Base-by-base conservation (phyloP, 2,888 invertebrate species). In the Romanomermis culicivorax region DNA sequence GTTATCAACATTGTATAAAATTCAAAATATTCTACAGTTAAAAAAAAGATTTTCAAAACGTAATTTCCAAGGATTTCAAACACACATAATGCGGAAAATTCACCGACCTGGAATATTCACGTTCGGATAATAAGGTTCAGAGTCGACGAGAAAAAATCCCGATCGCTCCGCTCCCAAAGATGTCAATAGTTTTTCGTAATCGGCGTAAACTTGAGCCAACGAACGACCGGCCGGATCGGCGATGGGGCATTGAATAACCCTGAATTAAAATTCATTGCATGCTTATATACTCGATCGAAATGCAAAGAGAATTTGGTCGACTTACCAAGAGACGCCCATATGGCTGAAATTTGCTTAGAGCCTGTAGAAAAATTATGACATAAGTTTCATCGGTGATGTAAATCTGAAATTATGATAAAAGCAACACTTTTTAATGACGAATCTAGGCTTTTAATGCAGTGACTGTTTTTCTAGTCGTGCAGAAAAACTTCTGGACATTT, bases 261-360 rank as follows among this genome's bases (percentile, higher is more conserved):
- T 45, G 47, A 45, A 45, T n/a, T 7, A 7, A 23, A 23, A 45
- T 45, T 45, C 11, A 11, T 45, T 11, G 11, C n/a, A 45, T 23
- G 23, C 7, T 45, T 20, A 11, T 11, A 45, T n/a, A 45, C 7
- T 23, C 11, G 7, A 45, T 17, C 14, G 23, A 20, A 45, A 11
- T n/a, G 11, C 7, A 45, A 20, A 45, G 47, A n/a, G n/a, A n/a
- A n/a, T n/a, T n/a, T n/a, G n/a, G n/a, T n/a, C n/a, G n/a, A n/a
- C 47, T 17, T 45, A 45, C 47, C 47, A 45, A 45, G 47, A 45
- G 23, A 45, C 47, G 23, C 47, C 47, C 47, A 45, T 45, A 23
- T 17, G 11, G 11, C 17, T 36, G 36, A 7, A 17, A 36, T 36
- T 36, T 36, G 36, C 17, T 36, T 36, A 11, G 11, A 11, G 36